phyloP scores from a whole-genome alignment of 2,113 vertebrate species.

The Psettodes erumei region DNA sequence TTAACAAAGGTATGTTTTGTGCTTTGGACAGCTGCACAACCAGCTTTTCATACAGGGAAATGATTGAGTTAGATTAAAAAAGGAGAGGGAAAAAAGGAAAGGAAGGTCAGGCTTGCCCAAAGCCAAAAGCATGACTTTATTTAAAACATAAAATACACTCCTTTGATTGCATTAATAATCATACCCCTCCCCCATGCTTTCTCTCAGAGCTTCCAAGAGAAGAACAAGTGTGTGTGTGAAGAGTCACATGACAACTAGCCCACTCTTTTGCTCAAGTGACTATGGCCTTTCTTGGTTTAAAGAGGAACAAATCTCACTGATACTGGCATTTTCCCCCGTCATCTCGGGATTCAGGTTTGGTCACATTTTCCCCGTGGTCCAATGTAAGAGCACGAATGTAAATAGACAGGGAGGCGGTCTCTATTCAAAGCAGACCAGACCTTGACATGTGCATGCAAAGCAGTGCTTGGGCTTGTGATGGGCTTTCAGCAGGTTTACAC shows the following conservation, averaged over 20 bases:
- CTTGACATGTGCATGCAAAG: constrained; percentile 69
- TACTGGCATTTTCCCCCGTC: not conserved
- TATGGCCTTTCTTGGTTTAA: constrained; percentile 46
- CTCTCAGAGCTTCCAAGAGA: constrained; percentile 59
- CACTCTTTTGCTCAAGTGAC: constrained; percentile 57
- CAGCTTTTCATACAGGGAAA: constrained; percentile 58
- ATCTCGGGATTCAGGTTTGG: constrained; percentile 60
- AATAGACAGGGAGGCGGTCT: constrained; percentile 51
- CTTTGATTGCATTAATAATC: constrained; percentile 76
- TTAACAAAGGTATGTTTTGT: constrained; percentile 53
- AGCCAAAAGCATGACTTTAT: constrained; percentile 77
- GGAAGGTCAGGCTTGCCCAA: constrained; percentile 59
- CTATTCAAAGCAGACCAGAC: constrained; percentile 55
- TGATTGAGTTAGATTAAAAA: constrained; percentile 51
- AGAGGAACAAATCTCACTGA: constrained; percentile 52
- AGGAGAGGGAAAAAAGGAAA: not conserved
- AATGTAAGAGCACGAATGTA: constrained; percentile 60
- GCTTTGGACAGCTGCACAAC: constrained; percentile 47
- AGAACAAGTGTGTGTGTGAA: constrained; percentile 69
- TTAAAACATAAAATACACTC: constrained; percentile 71
- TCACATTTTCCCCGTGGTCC: constrained; percentile 57
- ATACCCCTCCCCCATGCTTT: constrained; percentile 45
- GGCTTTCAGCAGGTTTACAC: constrained; percentile 31
- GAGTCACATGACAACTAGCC: constrained; percentile 71
- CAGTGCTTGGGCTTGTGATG: constrained; percentile 27